Percentiles rank a stretch among this genome's conserved stretches.
phyloP scores from a whole-genome alignment of 1,140 invertebrate genomes.

The Bombus huntii region DNA sequence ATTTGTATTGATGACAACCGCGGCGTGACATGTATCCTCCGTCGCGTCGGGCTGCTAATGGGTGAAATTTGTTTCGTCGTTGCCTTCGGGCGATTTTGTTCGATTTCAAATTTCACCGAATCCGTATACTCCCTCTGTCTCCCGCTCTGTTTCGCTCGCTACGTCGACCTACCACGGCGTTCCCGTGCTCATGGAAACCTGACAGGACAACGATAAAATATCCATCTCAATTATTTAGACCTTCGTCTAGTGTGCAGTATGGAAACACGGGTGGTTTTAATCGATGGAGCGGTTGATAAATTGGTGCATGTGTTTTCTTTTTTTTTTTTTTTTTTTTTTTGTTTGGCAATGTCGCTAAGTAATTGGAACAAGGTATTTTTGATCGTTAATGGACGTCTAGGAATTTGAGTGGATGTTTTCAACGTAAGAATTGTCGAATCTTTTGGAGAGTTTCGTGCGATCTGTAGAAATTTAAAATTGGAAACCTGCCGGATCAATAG shows the following conservation, averaged over 20 bases:
- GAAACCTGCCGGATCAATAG: too few relatives aligned
- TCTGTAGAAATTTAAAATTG: too few relatives aligned
- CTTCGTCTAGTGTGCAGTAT: background rate
- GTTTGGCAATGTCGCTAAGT: background rate
- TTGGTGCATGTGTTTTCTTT: background rate
- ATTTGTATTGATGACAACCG: constrained; percentile 69
- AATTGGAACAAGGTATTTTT: background rate
- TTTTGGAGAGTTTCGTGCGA: too few relatives aligned
- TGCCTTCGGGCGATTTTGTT: constrained; percentile 61
- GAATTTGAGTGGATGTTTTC: background rate
- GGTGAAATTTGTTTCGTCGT: constrained; percentile 67
- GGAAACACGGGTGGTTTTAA: constrained; percentile 6
- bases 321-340: too few relatives aligned
- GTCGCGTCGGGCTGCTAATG: constrained; percentile 60
- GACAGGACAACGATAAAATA: constrained; percentile 56
- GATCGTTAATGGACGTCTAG: background rate
- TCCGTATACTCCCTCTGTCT: background rate
- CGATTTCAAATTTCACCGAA: constrained; percentile 61
- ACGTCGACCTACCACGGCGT: background rate
- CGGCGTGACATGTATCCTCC: constrained; percentile 57
- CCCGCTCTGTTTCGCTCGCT: too few relatives aligned
- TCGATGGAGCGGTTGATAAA: constrained; percentile 7
- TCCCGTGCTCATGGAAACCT: constrained; percentile 29
- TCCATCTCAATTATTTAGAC: constrained; percentile 63
- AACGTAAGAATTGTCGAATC: too few relatives aligned